Evolutionary conservation across 2,797 vertebrate species (phyloP).

Genomic region (Pantherophis vulpinus): DNA sequence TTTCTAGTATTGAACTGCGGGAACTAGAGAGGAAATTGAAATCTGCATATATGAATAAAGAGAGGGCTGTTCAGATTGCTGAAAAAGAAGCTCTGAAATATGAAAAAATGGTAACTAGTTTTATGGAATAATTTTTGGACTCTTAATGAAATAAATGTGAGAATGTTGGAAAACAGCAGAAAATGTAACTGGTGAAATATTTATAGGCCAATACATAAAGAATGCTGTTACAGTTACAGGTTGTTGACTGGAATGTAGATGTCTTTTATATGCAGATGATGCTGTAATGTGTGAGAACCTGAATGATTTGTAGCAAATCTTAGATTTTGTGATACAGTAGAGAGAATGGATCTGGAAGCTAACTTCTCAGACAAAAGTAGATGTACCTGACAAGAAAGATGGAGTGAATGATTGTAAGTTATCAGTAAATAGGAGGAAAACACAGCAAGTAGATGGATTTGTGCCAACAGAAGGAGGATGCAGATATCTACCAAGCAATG

Average conservation of each 20-base stretch:
- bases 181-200: not conserved
- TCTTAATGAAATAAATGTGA: not conserved
- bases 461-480: slow-evolving; percentile 77
- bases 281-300: not conserved
- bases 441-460: not conserved
- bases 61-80: slow-evolving; percentile 86
- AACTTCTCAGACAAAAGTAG: not conserved
- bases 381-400: not conserved
- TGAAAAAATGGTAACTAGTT: slow-evolving; percentile 79
- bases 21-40: slow-evolving; percentile 87
- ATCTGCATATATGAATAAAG: slow-evolving; percentile 87
- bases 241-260: not conserved
- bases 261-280: not conserved
- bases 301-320: not conserved
- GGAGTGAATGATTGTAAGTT: not conserved
- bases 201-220: not conserved
- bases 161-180: not conserved
- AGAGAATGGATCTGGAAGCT: not conserved
- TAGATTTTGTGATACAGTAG: not conserved
- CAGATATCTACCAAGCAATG: slow-evolving; percentile 76
- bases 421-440: not conserved
- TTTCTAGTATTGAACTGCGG: slow-evolving; percentile 82
- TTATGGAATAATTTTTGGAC: not conserved
- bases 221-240: not conserved
- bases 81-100: slow-evolving; percentile 82